Conservation (phyloP, 2,797 vertebrate species). For the Florisuga fusca region DNA sequence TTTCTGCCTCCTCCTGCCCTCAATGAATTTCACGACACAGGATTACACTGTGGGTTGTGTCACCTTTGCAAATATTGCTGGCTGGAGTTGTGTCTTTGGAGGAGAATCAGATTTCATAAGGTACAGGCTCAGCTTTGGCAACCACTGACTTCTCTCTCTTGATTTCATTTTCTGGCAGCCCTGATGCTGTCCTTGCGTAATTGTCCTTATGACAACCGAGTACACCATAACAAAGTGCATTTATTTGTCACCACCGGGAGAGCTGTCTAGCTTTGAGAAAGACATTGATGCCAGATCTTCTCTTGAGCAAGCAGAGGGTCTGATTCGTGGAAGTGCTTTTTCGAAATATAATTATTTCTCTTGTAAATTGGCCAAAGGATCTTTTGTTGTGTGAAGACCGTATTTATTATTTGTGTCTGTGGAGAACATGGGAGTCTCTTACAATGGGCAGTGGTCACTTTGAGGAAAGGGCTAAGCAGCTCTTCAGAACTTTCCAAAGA, state of each 20-base stretch:
- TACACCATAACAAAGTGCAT: not conserved
- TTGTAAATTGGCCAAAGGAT: not conserved
- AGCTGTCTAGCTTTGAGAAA: not conserved
- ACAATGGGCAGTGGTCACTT: not conserved
- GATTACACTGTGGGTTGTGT: not conserved
- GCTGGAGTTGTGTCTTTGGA: not conserved
- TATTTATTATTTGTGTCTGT: not conserved
- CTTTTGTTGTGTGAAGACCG: not conserved
- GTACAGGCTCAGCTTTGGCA: constrained; percentile 42
- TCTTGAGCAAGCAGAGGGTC: not conserved
- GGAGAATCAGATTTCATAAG: constrained; percentile 46
- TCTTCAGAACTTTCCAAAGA: not conserved
- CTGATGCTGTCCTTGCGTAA: constrained; percentile 38
- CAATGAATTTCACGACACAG: not conserved
- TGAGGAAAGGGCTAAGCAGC: not conserved
- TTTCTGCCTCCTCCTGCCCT: not conserved
- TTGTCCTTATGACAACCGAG: constrained; percentile 52
- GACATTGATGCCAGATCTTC: not conserved
- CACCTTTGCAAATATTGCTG: not conserved
- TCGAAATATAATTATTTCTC: not conserved
- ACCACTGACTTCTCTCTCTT: not conserved
- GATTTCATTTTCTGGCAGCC: constrained; percentile 59
- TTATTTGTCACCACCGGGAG: not conserved
- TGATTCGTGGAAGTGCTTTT: not conserved
- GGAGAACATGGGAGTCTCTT: not conserved